These are phyloP conservation scores for Sylvicola cinctus DNA, from an alignment of 2,888 invertebrate genomes.

Conservation along the genomic window DNA sequence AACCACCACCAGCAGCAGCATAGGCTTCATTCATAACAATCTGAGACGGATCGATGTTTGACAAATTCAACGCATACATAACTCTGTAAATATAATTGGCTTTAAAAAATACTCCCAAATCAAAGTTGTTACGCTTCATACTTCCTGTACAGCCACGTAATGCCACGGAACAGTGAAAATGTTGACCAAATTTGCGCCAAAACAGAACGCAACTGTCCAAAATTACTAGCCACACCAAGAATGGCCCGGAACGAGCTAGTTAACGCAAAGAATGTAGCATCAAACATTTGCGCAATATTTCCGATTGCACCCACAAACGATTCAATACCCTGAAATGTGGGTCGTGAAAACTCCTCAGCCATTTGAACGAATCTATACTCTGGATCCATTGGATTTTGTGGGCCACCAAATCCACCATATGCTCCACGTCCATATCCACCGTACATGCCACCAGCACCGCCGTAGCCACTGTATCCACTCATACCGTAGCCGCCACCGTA, in stretches of 20 bases:
- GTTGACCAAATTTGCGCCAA: slow-evolving; percentile 77
- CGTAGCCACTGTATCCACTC: neutral
- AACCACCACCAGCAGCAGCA: slow-evolving; percentile 20
- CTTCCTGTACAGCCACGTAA: slow-evolving; percentile 62
- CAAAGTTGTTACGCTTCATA: slow-evolving; percentile 12
- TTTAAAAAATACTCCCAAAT: too few species aligned
- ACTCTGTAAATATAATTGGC: slow-evolving; percentile 15
- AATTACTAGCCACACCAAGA: slow-evolving; percentile 88
- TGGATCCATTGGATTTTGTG: slow-evolving; percentile 16
- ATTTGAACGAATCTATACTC: slow-evolving; percentile 51
- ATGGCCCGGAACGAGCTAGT: slow-evolving; percentile 92
- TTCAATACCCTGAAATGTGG: slow-evolving; percentile 89
- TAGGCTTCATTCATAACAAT: slow-evolving; percentile 27
- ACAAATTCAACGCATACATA: slow-evolving; percentile 20
- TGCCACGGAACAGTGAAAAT: slow-evolving; percentile 56
- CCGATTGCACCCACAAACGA: slow-evolving; percentile 78
- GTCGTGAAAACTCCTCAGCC: slow-evolving; percentile 79
- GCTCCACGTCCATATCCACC: neutral
- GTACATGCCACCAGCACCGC: neutral
- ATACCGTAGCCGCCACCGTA: neutral
- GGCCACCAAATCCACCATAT: neutral
- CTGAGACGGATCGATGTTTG: slow-evolving; percentile 22
- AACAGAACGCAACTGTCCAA: slow-evolving; percentile 61
- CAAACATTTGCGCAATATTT: slow-evolving; percentile 89
- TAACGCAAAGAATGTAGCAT: slow-evolving; percentile 88